A percentile compares a stretch with the other conserved stretches of the same genome.
Evolutionary conservation across 2,888 invertebrate species (phyloP).

Genomic region (Mimachlamys varia): DNA sequence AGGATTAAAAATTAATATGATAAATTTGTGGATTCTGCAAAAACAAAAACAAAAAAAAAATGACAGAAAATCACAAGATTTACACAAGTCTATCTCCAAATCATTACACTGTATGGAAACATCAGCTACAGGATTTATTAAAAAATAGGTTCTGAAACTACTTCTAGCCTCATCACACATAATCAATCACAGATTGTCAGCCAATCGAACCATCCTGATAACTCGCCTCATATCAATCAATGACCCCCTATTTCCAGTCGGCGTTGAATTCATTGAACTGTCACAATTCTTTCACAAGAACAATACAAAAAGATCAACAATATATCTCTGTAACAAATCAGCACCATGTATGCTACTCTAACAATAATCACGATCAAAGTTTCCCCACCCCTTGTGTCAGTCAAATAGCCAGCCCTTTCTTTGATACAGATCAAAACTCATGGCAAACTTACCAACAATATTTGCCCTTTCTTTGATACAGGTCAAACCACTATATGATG

Average conservation of each 20-base stretch:
- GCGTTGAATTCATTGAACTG: not conserved
- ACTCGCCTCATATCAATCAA: not conserved
- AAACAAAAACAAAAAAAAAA: no score
- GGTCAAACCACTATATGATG: not conserved
- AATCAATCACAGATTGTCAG: not conserved
- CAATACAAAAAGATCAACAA: constrained; percentile 1
- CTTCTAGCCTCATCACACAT: not conserved
- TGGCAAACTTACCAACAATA: no score
- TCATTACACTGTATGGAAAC: not conserved
- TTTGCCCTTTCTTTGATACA: not conserved
- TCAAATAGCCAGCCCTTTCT: not conserved
- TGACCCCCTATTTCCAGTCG: not conserved
- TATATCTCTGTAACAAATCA: not conserved
- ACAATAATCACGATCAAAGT: not conserved
- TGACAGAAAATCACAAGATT: no score
- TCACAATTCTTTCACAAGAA: not conserved
- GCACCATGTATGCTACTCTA: not conserved
- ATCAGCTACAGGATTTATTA: not conserved
- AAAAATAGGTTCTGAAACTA: not conserved
- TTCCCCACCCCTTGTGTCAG: not conserved
- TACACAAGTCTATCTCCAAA: not conserved
- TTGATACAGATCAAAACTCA: not conserved
- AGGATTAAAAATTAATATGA: no score
- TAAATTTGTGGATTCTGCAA: no score
- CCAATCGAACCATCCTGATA: not conserved